A percentile compares a stretch with the other conserved stretches of the same genome.
Conservation (phyloP, 1,140 invertebrate species). For the Drosophila kurseongensis region DNA sequence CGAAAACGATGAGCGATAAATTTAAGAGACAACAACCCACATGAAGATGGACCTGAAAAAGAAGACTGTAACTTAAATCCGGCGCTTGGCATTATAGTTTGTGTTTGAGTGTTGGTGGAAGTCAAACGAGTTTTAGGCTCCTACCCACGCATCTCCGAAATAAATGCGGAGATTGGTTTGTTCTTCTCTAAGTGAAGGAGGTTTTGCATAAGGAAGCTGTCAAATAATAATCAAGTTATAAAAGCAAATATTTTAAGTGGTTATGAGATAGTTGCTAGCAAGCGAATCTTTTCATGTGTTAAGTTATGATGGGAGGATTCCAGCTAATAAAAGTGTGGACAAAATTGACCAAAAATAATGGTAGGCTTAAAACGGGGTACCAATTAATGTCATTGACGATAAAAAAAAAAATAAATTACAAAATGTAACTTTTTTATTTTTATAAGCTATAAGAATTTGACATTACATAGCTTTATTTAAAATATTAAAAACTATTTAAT, state of each 20-base stretch:
- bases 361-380: no score
- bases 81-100: slow-evolving; percentile 33
- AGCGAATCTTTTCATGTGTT: neutral
- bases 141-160: slow-evolving; percentile 32
- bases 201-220: slow-evolving; percentile 40
- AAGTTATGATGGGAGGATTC: slow-evolving; percentile 2
- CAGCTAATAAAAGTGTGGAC: neutral
- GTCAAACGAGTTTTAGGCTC: slow-evolving; percentile 29
- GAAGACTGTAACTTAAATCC: slow-evolving; percentile 7
- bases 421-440: no score
- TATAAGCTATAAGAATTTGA: no score
- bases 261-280: slow-evolving; percentile 12
- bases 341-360: neutral
- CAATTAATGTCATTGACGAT: no score
- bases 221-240: slow-evolving; percentile 41
- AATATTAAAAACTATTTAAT: no score
- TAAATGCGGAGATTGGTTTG: slow-evolving; percentile 19
- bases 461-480: no score
- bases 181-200: slow-evolving; percentile 9
- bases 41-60: slow-evolving; percentile 25
- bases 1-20: slow-evolving; percentile 69
- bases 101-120: slow-evolving; percentile 8
- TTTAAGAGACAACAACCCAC: slow-evolving; percentile 70
- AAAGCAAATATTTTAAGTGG: slow-evolving; percentile 26
- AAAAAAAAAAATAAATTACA: neutral